Evolutionary conservation across 2,113 vertebrate species (phyloP).

Genomic region (Aphelocoma coerulescens): DNA sequence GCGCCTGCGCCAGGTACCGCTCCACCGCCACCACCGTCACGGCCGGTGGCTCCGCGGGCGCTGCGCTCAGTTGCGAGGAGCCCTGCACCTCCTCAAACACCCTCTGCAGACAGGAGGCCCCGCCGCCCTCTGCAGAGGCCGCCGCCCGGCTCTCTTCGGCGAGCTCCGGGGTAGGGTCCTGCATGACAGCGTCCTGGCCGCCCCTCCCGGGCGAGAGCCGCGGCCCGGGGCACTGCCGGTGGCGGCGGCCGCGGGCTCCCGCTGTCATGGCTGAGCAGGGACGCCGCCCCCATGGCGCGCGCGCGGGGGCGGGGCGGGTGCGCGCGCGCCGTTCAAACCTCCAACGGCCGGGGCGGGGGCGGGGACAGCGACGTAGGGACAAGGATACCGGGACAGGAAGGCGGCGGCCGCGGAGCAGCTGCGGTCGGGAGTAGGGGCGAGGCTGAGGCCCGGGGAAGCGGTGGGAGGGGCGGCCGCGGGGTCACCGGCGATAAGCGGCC

Average conservation of each 20-base stretch:
- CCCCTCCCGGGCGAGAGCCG: neutral
- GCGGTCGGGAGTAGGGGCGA: neutral
- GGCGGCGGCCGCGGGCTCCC: neutral
- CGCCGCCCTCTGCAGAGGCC: neutral
- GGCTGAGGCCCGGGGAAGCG: neutral
- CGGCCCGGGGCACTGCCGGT: neutral
- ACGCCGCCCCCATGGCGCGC: neutral
- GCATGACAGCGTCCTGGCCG: neutral
- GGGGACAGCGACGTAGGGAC: neutral
- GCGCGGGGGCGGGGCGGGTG: neutral
- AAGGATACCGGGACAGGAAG: neutral
- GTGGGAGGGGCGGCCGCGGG: neutral
- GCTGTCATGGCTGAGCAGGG: neutral
- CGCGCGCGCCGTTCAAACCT: neutral
- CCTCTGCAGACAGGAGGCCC: conserved; percentile 32
- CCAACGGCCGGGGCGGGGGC: neutral
- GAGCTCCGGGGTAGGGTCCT: neutral
- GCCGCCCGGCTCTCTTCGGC: neutral
- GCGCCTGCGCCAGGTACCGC: conserved; percentile 60
- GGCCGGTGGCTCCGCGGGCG: conserved; percentile 5
- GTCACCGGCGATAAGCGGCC: no score
- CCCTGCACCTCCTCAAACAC: neutral
- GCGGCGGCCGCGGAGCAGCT: neutral
- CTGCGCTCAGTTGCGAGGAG: conserved; percentile 6
- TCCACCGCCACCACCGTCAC: conserved; percentile 72